Percentiles rank a stretch among this genome's conserved stretches.
These are phyloP conservation scores for Podarcis siculus DNA, from an alignment of 2,797 vertebrate species.

Conservation along the genomic window DNA sequence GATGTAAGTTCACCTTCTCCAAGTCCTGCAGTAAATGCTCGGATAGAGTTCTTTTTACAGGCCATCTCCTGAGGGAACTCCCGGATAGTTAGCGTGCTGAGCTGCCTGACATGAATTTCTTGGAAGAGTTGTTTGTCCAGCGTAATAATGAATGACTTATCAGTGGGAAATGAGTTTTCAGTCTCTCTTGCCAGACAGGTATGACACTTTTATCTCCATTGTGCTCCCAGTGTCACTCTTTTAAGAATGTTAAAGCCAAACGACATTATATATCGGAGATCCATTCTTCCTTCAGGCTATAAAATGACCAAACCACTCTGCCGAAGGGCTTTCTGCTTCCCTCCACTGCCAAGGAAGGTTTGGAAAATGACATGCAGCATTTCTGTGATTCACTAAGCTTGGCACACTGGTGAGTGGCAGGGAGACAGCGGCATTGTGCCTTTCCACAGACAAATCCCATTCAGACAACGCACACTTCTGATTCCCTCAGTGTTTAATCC, in stretches of 20 bases:
- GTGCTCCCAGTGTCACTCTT: background rate
- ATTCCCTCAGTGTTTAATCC: too few species aligned
- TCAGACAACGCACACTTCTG: background rate
- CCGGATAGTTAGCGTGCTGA: background rate
- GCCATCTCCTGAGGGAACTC: background rate
- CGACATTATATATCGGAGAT: background rate
- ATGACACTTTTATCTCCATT: background rate
- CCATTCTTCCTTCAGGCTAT: background rate
- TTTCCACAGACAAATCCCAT: background rate
- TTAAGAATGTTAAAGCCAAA: background rate
- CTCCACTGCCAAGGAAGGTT: background rate
- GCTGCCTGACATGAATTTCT: background rate
- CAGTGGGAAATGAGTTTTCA: background rate
- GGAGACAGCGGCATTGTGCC: background rate
- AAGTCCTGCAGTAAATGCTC: constrained; percentile 8
- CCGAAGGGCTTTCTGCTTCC: background rate
- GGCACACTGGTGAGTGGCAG: background rate
- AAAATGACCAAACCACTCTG: background rate
- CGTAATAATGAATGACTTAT: constrained; percentile 27
- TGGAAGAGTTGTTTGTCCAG: constrained; percentile 4
- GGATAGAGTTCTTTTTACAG: background rate
- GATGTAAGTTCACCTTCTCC: background rate
- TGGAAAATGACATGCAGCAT: background rate
- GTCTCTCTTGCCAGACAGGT: background rate
- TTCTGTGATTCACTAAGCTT: background rate